Percentiles rank a stretch among this genome's conserved stretches.
These are phyloP conservation scores for Procavia capensis DNA, from an alignment of 2,113 vertebrate species.

Conservation along the genomic window DNA sequence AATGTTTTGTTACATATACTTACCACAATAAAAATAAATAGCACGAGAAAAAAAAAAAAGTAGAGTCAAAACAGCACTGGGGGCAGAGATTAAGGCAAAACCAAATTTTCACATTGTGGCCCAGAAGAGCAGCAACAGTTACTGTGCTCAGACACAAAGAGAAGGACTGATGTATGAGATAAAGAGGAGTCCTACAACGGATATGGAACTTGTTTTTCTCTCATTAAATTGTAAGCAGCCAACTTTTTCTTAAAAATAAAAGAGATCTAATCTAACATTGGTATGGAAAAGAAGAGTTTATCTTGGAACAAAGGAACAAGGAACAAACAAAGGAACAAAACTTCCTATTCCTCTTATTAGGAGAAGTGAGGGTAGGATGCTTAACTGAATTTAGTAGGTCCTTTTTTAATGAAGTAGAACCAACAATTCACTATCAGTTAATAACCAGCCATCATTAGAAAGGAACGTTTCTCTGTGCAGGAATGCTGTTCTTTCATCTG, in stretches of 20 bases:
- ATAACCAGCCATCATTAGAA: background rate
- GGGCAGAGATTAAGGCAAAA: background rate
- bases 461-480: background rate
- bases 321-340: background rate
- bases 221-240: background rate
- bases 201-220: background rate
- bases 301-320: no score
- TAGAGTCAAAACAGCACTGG: background rate
- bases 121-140: background rate
- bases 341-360: background rate
- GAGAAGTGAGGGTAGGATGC: background rate
- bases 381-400: background rate
- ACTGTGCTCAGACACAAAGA: background rate
- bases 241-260: slow-evolving; percentile 1
- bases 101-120: background rate
- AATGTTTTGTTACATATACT: no score
- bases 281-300: background rate
- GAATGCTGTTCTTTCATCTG: background rate
- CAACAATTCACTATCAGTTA: background rate
- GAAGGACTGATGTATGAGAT: background rate
- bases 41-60: background rate
- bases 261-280: background rate
- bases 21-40: no score
- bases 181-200: background rate
- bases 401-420: background rate